phyloP scores from a whole-genome alignment of 64 coral and sea anemone genomes.

The Montipora capricornis region DNA sequence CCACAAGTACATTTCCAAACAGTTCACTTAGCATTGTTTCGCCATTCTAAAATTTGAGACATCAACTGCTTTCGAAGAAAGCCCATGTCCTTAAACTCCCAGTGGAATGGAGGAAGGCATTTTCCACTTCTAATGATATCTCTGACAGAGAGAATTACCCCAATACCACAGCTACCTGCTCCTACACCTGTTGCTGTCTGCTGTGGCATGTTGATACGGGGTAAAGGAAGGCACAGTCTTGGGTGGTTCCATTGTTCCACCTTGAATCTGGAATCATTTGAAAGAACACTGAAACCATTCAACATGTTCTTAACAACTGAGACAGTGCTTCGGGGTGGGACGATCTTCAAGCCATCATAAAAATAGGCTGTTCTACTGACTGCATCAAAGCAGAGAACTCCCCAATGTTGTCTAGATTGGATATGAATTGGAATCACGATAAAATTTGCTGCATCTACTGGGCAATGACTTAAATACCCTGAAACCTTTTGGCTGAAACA shows the following conservation, averaged over 20 bases:
- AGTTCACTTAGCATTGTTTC: background rate
- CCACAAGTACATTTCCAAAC: background rate
- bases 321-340: background rate
- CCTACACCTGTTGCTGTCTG: conserved; percentile 9
- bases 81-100: background rate
- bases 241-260: background rate
- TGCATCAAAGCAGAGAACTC: conserved; percentile 19
- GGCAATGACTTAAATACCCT: background rate
- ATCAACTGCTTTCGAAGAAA: conserved; percentile 12
- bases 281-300: background rate
- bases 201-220: conserved; percentile 17
- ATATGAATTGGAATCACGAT: background rate
- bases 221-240: background rate
- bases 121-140: too few species aligned
- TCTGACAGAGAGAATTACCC: too few species aligned
- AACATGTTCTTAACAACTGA: conserved; percentile 5
- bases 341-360: background rate
- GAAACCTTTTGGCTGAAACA: background rate
- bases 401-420: background rate
- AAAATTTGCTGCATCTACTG: background rate
- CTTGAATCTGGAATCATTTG: background rate
- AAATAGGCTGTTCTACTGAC: background rate
- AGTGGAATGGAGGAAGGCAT: too few species aligned
- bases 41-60: background rate
- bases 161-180: conserved; percentile 1